Base-by-base conservation (phyloP, 2,888 invertebrate species). In the Myathropa florea region DNA sequence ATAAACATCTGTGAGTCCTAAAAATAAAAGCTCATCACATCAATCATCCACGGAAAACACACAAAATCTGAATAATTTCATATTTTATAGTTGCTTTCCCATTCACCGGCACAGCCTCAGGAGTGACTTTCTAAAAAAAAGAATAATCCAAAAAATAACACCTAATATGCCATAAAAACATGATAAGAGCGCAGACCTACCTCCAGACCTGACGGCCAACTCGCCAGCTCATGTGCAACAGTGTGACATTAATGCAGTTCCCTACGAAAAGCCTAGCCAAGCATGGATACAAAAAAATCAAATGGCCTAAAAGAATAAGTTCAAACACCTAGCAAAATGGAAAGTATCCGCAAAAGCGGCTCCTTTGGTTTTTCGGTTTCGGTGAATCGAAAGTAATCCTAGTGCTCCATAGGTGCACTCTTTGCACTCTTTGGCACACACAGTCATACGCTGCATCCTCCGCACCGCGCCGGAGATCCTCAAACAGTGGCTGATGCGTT, bases 301-400 rank as follows among this genome's bases (percentile, higher is more conserved):
- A 81, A 73, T 78, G 67, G 61, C 71, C 71, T 72, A 81, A 53
- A 57, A 57, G 23, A 57, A 57, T 26, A 83, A 75, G 78, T 75
- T 71, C 65, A 65, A 70, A 79, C 83, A 78, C 65, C 77, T 75
- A 73, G 61, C 57, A 78, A 86, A 86, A 83, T 82, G 82, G 85
- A 86, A 86, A 83, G 86, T 79, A 70, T 71, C 28, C 63, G 28
- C 65, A 26, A 26, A 12, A 61, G 82, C 78, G 86, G 85, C 46
- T 81, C 68, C 80, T 85, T 81, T 82, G 59, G 64, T 76, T 59
- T 81, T 85, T 81, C 70, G 46, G 65, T 30, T 70, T 64, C 21
- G 65, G 10, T 36, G 39, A 71, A 72, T 33, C 67, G 86, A 82
- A 85, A 85, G 81, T 81, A 63, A 28, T 73, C 72, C 72, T 80